Conservation (phyloP, 2,888 invertebrate genomes). For the Stegana nigrithorax region DNA sequence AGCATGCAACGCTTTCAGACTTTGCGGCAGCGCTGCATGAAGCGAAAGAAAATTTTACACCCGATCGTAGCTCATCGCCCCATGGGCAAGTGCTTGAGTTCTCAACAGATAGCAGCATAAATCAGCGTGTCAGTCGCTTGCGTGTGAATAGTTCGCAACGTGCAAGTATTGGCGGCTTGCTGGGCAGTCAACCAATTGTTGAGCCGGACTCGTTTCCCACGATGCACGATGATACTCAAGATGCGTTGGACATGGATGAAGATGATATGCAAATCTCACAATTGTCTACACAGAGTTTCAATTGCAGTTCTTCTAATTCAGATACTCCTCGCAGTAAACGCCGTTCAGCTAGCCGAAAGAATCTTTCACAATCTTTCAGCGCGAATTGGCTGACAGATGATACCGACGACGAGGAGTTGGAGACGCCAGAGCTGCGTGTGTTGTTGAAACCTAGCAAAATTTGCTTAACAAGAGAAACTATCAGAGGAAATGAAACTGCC, state of each 20-base stretch:
- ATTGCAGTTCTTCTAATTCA: conserved; percentile 55
- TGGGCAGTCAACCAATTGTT: conserved; percentile 21
- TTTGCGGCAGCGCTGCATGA: conserved; percentile 17
- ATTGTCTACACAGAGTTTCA: conserved; percentile 51
- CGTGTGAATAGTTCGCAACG: conserved; percentile 49
- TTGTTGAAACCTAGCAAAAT: background rate
- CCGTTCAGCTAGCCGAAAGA: conserved; percentile 65
- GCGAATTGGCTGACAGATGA: conserved; percentile 50
- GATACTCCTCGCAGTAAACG: conserved; percentile 64
- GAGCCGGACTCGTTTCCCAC: conserved; percentile 22
- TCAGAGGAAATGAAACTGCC: background rate
- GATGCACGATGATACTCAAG: conserved; percentile 34
- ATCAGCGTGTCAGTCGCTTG: conserved; percentile 53
- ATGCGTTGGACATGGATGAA: conserved; percentile 36
- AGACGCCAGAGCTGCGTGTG: background rate
- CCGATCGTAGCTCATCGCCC: conserved; percentile 58
- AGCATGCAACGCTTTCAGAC: conserved; percentile 43
- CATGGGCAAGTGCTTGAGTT: conserved; percentile 43
- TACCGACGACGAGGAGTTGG: conserved; percentile 32
- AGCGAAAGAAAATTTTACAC: conserved; percentile 49
- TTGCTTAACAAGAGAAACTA: background rate
- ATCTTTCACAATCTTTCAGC: conserved; percentile 66
- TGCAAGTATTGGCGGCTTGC: background rate
- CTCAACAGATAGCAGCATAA: conserved; percentile 58
- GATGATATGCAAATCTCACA: conserved; percentile 62